Evolutionary conservation across 2,888 invertebrate species (phyloP), one percentile per base, ranked within the genome.

Genomic region (Orchesellides sinensis): DNA sequence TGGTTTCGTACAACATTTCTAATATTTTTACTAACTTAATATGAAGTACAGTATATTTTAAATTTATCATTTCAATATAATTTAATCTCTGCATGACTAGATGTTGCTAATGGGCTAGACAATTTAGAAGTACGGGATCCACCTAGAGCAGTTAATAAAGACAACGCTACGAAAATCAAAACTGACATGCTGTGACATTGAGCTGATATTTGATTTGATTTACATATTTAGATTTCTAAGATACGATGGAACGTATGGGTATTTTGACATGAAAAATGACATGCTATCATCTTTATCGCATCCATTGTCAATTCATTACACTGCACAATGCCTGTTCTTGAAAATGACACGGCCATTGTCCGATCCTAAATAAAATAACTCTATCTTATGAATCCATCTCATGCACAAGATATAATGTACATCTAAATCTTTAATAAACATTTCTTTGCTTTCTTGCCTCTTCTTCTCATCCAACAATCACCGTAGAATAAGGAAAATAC

Each of bases 201-300:
- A 69, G 75, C 68, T 74, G 81, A 81, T 73, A 82, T 75, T 69
- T 82, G 63, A 70, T 81, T 63, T 70, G 61, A 82, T 84, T 72
- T 81, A 61, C 68, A 81, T 80, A 77, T 54, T 69, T 54, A 47
- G 66, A 77, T 70, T 69, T 32, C 17, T 23, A 23, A 54, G 59
- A 35, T 52, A 74, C 12, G 54, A 49, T 35, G 68, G 40, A 45
- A 74, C 19, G 75, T 66, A 77, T 81, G 72, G 74, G 70, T 87
- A 86, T 84, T 87, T 86, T 86, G 87, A 87, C 87, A 87, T 84
- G 85, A 85, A 83, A 85, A 85, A 85, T 87, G 87, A 87, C 87
- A 86, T 86, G 78, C 85, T 86, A 87, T 87, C 87, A 85, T 84
- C 80, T 86, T 82, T 85, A 87, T 87, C 87, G 84, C 84, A 80